Conservation (phyloP, 2,888 invertebrate species). For the Pyrrhia umbra region DNA sequence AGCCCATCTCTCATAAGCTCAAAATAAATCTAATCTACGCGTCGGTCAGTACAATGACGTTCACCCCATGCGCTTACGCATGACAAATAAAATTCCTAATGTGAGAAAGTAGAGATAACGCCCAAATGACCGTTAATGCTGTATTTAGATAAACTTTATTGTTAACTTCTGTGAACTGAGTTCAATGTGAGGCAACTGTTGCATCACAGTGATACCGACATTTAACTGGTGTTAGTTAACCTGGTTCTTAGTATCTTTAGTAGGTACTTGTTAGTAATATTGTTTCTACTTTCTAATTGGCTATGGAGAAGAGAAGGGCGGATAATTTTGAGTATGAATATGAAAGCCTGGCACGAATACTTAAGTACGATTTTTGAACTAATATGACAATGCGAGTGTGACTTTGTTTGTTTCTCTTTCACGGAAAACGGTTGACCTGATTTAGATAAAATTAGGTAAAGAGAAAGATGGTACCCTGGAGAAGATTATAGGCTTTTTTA, state of each 20-base stretch:
- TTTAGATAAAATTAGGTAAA: too few relatives aligned
- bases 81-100: constrained; percentile 80
- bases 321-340: not conserved
- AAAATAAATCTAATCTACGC: constrained; percentile 61
- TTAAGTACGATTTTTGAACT: too few relatives aligned
- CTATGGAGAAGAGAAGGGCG: not conserved
- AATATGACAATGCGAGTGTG: too few relatives aligned
- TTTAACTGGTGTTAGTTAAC: constrained; percentile 45
- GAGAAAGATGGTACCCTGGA: too few relatives aligned
- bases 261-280: constrained; percentile 2
- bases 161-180: constrained; percentile 71
- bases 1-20: constrained; percentile 53
- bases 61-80: constrained; percentile 73
- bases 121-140: constrained; percentile 74
- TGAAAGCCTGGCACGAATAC: too few relatives aligned
- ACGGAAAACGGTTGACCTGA: too few relatives aligned
- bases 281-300: constrained; percentile 48
- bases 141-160: constrained; percentile 73
- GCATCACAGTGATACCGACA: constrained; percentile 44
- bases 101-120: constrained; percentile 83
- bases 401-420: too few relatives aligned
- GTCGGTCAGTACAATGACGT: constrained; percentile 72
- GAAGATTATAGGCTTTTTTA: too few relatives aligned
- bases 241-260: constrained; percentile 30
- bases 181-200: constrained; percentile 53